These are phyloP conservation scores for Bos taurus DNA, from an alignment of 2,113 vertebrate genomes.

Conservation along the genomic window DNA sequence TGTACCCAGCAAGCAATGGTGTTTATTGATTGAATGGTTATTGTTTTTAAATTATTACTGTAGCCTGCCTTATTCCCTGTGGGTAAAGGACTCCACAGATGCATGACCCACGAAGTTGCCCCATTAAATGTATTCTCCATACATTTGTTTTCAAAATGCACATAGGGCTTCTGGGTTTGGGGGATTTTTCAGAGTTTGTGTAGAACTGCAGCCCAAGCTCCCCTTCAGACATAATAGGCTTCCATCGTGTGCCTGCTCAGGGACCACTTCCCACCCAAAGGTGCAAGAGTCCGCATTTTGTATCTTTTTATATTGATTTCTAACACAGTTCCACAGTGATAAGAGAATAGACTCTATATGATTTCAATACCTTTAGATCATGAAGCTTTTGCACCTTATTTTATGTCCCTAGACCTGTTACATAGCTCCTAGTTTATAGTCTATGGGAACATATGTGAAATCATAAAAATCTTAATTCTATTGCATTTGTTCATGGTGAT, in stretches of 20 bases:
- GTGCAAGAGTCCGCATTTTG: not conserved
- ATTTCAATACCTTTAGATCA: not conserved
- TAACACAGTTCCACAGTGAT: not conserved
- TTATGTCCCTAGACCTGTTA: not conserved
- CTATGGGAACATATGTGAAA: not conserved
- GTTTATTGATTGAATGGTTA: not conserved
- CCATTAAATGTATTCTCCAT: not conserved
- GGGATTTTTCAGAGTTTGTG: not conserved
- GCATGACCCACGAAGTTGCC: not conserved
- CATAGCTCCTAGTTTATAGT: not conserved
- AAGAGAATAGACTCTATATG: not conserved
- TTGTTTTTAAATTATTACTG: not conserved
- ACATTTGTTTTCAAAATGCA: not conserved
- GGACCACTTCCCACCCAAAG: not conserved
- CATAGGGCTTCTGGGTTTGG: not conserved
- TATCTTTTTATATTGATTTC: not conserved
- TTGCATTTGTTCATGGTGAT: not conserved
- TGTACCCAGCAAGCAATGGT: not conserved
- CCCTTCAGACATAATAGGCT: not conserved
- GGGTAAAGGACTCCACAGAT: not conserved
- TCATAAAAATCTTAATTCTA: not conserved
- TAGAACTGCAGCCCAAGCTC: not conserved
- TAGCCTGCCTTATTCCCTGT: not conserved
- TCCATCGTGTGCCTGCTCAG: not conserved
- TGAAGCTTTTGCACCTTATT: not conserved